phyloP scores from a whole-genome alignment of 2,888 invertebrate genomes.

The Cerceris ruficornis region DNA sequence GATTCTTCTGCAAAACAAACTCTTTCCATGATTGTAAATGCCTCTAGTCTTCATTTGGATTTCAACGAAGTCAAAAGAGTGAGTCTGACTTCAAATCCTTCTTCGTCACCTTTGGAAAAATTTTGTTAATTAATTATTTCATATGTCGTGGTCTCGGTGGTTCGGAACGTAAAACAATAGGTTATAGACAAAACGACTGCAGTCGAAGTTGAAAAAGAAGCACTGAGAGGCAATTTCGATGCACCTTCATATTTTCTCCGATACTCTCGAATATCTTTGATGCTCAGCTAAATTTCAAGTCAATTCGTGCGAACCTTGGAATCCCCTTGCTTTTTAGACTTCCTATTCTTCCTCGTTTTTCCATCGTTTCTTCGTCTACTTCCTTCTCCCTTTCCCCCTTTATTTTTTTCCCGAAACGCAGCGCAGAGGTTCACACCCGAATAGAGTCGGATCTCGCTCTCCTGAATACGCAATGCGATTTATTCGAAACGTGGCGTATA shows the following conservation, averaged over 20 bases:
- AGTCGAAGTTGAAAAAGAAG: too few species aligned
- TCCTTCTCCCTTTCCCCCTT: constrained; percentile 13
- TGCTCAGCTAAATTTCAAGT: constrained; percentile 71
- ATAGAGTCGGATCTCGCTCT: constrained; percentile 77
- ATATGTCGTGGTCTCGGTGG: too few species aligned
- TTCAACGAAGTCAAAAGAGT: constrained; percentile 52
- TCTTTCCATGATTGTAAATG: constrained; percentile 28
- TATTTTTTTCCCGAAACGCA: constrained; percentile 35
- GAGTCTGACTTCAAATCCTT: background rate
- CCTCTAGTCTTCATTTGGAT: constrained; percentile 28
- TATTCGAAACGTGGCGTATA: constrained; percentile 77
- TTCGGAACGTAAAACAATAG: too few species aligned
- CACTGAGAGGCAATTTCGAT: too few species aligned
- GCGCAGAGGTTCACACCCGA: constrained; percentile 72
- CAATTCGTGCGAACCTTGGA: constrained; percentile 70
- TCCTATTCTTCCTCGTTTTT: constrained; percentile 37
- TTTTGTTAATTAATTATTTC: too few species aligned
- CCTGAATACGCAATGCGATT: constrained; percentile 81
- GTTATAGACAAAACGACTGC: background rate
- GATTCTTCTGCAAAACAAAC: constrained; percentile 39
- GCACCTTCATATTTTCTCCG: background rate
- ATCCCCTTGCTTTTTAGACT: constrained; percentile 19
- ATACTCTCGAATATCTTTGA: background rate
- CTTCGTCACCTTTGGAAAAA: too few species aligned
- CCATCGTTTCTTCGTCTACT: constrained; percentile 23